Evolutionary conservation across 2,797 vertebrate genomes (phyloP), one percentile per base, ranked within the genome.

Genomic region (Oreonectes daqikongensis): DNA sequence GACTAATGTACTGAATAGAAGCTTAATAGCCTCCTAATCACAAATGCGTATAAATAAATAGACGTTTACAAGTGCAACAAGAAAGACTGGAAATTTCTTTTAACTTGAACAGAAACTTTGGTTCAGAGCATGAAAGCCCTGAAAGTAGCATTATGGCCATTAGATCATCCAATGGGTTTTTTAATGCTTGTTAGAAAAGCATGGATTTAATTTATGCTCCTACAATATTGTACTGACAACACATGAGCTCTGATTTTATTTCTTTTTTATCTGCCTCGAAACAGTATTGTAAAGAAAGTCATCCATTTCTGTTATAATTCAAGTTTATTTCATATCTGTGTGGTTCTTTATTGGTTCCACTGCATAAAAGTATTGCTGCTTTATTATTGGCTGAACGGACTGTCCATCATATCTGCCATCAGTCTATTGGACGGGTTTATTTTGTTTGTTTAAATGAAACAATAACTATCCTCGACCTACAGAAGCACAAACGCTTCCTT

Each of bases 41-140:
- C 90, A 92, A 86, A 88, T 93, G 93, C 93, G 95, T 94, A 94
- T 92, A 92, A 93, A 91, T 94, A 87, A 91, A 91, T 83, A 90
- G 57, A 52, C 61, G 76, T 84, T 84, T 86, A 86, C 82, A 83
- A 75, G 59, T 77, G 63, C 67, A 84, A 65, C 46, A 72, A 35
- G 30, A 78, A 87, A 91, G 91, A 93, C 93, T 92, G 92, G 92
- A 88, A 85, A 89, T 88, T 85, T 86, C 57, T 66, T 60, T 50
- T 66, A 59, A 55, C 44, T 46, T 46, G 14, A 32, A 44, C 18
- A 50, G 46, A 50, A 6, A 50, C n/a, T 50, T 50, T n/a, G 48
- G 2, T 50, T 8, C 46, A 20, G 48, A 50, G 48, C 2, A n/a
- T 8, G 7, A 20, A 50, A 50, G 48, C 48, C 48, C n/a, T 53